Percentiles rank a stretch among this genome's conserved stretches.
These are phyloP conservation scores for Napeogenes sylphis DNA, from an alignment of 2,888 invertebrate genomes.

Conservation along the genomic window DNA sequence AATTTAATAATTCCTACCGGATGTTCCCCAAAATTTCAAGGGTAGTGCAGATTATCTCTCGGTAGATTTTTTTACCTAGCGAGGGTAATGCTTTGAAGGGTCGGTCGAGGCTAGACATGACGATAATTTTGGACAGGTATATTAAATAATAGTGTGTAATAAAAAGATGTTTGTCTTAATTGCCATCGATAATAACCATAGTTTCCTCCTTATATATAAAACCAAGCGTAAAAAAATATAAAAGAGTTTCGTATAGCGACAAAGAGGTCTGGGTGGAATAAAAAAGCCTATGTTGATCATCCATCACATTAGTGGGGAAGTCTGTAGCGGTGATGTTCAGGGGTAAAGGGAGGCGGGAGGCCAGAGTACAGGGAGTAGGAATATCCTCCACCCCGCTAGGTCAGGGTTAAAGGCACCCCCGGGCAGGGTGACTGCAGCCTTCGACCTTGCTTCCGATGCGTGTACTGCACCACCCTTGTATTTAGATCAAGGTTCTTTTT, in stretches of 20 bases:
- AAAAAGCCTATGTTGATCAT: constrained; percentile 39
- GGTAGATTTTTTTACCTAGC: constrained; percentile 16
- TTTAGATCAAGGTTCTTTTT: constrained; percentile 10
- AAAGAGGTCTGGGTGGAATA: constrained; percentile 11
- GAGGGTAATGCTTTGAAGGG: constrained; percentile 9
- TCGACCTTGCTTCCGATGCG: constrained; percentile 64
- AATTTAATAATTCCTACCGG: not conserved
- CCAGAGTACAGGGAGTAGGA: constrained; percentile 56
- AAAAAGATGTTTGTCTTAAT: no score
- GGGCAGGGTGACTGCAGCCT: constrained; percentile 67
- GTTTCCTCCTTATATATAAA: not conserved
- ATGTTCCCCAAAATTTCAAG: constrained; percentile 23
- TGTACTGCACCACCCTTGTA: constrained; percentile 32
- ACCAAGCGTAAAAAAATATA: not conserved
- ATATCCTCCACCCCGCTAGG: constrained; percentile 76
- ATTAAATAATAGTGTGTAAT: no score
- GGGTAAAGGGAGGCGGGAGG: constrained; percentile 52
- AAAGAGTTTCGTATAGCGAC: constrained; percentile 12
- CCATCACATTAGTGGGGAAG: constrained; percentile 60
- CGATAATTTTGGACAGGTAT: no score
- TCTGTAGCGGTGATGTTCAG: constrained; percentile 60
- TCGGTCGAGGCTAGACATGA: not conserved
- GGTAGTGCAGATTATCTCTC: constrained; percentile 16
- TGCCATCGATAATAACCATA: not conserved
- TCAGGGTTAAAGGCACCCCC: constrained; percentile 76